Evolutionary conservation across 1,140 invertebrate species (phyloP), one percentile per base, ranked within the genome.

Genomic region (Ceratosolen fusciceps): DNA sequence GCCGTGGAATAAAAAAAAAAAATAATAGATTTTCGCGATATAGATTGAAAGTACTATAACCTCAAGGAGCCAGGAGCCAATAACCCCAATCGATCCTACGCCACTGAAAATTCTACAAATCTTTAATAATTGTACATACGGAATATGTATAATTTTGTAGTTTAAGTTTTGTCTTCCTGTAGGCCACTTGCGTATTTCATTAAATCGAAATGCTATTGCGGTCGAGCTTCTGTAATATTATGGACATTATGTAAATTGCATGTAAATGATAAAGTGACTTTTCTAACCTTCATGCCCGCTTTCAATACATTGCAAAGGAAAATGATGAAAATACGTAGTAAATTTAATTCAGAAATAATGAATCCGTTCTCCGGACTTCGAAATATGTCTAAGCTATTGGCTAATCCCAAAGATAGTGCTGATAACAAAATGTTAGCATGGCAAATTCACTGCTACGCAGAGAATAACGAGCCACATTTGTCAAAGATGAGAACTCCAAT

Each of bases 401-500:
- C 39, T 65, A 71, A 60, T 37, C n/a, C 68, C 0, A 82, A 84
- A 37, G 82, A 86, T 54, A 81, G 80, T 62, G 0, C 77, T 2
- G 67, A 83, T 68, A 81, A 85, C 24, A 93, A 91, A 90, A 95
- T 96, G 93, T 86, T 89, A 77, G 93, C 94, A 58, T 96, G 95
- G 95, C 94, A 95, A 83, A 91, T 95, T 79, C 94, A 96, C 88
- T 92, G 91, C 2, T 96, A 96, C 86, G 94, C 94, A 24, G 92
- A 91, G n/a, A 82, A 93, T 12, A 90, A 92, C 9, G 94, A 95
- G 84, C 85, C 96, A 74, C 92, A 94, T 83, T 85, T 93, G 19
- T 91, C 92, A 12, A 91, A 89, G 49, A 89, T 92, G 3, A 92
- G 93, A 82, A 90, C 94, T 52, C 96, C 96, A 1, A 84, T 93